phyloP scores from a whole-genome alignment of 2,797 vertebrate genomes.

The Gallinago stenura region DNA sequence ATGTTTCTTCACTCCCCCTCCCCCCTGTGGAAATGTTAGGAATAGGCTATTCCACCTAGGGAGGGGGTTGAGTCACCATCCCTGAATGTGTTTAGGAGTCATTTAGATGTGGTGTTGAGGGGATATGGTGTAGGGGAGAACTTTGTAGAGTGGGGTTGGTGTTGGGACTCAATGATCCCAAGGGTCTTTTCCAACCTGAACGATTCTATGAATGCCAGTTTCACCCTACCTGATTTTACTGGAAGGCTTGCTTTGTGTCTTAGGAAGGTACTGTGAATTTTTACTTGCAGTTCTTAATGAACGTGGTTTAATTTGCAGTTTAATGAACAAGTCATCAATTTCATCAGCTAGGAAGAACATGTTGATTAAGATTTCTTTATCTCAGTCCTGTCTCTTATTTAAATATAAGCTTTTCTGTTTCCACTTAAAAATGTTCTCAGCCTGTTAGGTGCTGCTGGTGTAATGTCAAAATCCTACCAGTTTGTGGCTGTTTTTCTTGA shows the following conservation, averaged over 20 bases:
- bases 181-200: too few relatives aligned
- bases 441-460: not conserved
- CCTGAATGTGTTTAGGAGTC: too few relatives aligned
- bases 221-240: not conserved
- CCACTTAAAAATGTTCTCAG: not conserved
- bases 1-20: rapidly evolving
- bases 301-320: not conserved
- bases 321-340: not conserved
- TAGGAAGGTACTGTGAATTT: not conserved
- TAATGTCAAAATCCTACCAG: not conserved
- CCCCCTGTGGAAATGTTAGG: not conserved
- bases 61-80: too few relatives aligned
- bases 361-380: not conserved
- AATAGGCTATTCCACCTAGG: not conserved
- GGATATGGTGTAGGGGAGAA: too few relatives aligned
- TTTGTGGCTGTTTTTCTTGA: not conserved
- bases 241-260: not conserved
- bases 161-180: too few relatives aligned
- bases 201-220: not conserved
- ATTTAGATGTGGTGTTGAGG: too few relatives aligned
- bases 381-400: too few relatives aligned
- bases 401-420: not conserved
- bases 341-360: not conserved
- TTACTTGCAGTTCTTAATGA: not conserved
- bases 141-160: too few relatives aligned